Evolutionary conservation across 2,888 invertebrate genomes (phyloP), one percentile per base, ranked within the genome.

Genomic region (Deilephila porcellus): DNA sequence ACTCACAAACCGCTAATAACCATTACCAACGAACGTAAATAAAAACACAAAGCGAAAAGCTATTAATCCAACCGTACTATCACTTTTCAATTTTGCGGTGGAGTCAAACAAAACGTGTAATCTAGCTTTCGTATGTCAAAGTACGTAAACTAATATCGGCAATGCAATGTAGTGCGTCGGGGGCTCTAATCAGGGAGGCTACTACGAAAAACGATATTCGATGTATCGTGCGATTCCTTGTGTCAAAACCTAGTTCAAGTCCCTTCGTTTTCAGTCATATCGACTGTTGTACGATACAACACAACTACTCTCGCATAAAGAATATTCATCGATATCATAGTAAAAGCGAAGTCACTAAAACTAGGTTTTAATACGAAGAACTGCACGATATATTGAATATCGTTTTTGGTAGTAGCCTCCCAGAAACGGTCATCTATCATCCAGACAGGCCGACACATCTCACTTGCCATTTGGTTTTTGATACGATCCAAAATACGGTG

Each of bases 381-480:
- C 11, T 11, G 14, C 4, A 45, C 45, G 14, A 45, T 14, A 45
- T 45, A 45, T 45, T 14, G 45, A 45, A 3, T 45, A 14, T 45
- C 45, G 14, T 45, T 11, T 45, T 45, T 14, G 45, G 45, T 45
- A 45, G 45, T 45, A 45, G 45, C 45, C 45, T 45, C 45, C 45
- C 45, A 45, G 11, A 45, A 45, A 37, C 37, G 72, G 37, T 14
- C 72, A 72, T 72, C 63, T 63, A 72, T 72, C 72, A 72, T 72
- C 63, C 72, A 52, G 25, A 64, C 56, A 25, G 63, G 11, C 32
- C 56, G 81, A 79, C 79, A 78, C 76, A 78, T 82, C 81, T 76
- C 78, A 77, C 77, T 76, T 74, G 76, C 77, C 80, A 77, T 81
- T 79, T 79, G 76, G 77, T 78, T 82, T 82, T 81, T 80, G 77